phyloP scores from a whole-genome alignment of 2,888 invertebrate genomes.

The Lamellibrachia columna region DNA sequence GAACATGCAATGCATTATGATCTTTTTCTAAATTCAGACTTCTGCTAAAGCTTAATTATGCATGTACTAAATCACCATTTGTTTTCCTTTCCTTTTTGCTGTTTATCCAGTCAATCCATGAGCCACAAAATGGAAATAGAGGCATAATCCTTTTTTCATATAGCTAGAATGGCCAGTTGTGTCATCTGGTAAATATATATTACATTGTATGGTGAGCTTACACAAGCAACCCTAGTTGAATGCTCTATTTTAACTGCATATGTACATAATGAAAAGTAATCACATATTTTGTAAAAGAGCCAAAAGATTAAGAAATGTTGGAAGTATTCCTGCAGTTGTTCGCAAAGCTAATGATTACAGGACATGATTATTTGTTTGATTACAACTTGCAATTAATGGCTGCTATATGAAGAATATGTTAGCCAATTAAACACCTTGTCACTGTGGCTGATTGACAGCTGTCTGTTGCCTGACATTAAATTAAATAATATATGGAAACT shows the following conservation, averaged over 20 bases:
- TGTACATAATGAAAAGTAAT: neutral
- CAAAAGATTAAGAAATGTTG: neutral
- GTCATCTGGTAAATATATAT: neutral
- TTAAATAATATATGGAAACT: neutral
- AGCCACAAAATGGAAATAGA: neutral
- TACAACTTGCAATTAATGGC: neutral
- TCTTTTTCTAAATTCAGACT: neutral
- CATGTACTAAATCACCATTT: constrained; percentile 8
- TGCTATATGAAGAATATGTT: neutral
- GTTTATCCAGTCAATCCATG: neutral
- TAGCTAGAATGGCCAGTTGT: neutral
- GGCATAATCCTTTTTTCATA: neutral
- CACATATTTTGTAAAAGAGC: neutral
- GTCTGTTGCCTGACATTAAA: neutral
- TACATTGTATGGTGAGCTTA: neutral
- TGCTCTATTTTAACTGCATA: neutral
- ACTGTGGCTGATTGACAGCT: neutral
- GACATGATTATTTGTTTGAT: neutral
- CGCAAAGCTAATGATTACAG: neutral
- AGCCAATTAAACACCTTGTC: neutral
- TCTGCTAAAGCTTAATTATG: neutral
- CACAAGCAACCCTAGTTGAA: neutral
- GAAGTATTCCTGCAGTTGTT: neutral
- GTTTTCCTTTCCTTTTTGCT: neutral
- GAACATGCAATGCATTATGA: neutral